phyloP scores from a whole-genome alignment of 2,888 invertebrate species.

The Diplolepis rosae region DNA sequence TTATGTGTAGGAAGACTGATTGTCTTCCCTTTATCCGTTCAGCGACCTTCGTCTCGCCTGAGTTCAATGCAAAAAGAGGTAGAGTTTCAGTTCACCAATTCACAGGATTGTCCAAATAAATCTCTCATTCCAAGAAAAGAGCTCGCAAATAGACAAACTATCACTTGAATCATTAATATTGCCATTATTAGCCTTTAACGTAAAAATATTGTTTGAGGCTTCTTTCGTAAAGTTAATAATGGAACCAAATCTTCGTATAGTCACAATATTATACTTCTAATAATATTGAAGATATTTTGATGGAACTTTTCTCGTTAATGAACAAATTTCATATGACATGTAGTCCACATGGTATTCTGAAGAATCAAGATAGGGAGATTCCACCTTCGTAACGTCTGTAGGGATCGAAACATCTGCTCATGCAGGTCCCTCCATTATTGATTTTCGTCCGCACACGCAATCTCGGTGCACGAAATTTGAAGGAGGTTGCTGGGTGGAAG shows the following conservation, averaged over 20 bases:
- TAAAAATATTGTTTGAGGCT: too few species aligned
- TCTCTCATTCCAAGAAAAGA: conserved; percentile 15
- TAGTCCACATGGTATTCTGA: neutral
- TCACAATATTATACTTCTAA: too few species aligned
- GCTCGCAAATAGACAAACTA: conserved; percentile 6
- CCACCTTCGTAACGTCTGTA: conserved; percentile 18
- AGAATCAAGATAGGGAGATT: neutral
- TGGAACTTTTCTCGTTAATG: neutral
- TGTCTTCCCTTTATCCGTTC: conserved; percentile 29
- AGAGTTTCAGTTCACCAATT: conserved; percentile 17
- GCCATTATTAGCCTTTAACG: conserved; percentile 2
- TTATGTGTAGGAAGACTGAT: conserved; percentile 28
- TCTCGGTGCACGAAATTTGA: conserved; percentile 14
- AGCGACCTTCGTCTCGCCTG: conserved; percentile 28
- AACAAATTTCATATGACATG: neutral
- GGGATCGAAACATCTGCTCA: conserved; percentile 9
- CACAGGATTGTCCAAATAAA: conserved; percentile 28
- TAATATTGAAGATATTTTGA: neutral
- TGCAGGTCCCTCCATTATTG: conserved; percentile 13
- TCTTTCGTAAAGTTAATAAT: neutral
- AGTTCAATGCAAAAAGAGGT: conserved; percentile 26
- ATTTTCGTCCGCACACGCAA: conserved; percentile 12
- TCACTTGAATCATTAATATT: conserved; percentile 4
- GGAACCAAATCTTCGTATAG: neutral
- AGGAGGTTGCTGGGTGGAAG: neutral